phyloP scores from a whole-genome alignment of 2,797 vertebrate species.

The Cossypha caffra region DNA sequence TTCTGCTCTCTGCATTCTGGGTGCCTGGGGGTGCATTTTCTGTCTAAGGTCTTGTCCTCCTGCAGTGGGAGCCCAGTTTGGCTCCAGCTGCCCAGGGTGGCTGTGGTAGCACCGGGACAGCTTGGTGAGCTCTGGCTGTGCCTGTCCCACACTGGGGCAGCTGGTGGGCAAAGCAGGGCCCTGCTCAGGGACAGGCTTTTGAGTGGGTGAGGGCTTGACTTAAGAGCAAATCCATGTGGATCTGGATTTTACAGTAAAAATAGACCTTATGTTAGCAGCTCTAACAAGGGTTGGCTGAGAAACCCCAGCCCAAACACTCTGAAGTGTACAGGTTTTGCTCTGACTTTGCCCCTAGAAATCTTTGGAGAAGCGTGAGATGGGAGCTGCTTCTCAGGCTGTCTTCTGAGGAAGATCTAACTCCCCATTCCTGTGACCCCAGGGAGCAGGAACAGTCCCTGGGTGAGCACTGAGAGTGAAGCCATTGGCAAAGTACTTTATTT shows the following conservation, averaged over 20 bases:
- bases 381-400: not conserved
- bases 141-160: not conserved
- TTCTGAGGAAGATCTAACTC: not conserved
- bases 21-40: not conserved
- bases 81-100: rapidly evolving
- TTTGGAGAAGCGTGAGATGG: not conserved
- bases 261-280: not conserved
- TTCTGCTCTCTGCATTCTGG: not conserved
- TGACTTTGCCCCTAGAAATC: not conserved
- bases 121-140: not conserved
- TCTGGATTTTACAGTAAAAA: not conserved
- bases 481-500: not conserved
- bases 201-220: not conserved
- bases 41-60: not conserved
- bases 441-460: not conserved
- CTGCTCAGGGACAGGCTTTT: not conserved
- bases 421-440: rapidly evolving
- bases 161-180: not conserved
- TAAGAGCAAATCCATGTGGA: not conserved
- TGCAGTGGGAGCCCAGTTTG: not conserved
- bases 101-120: not conserved
- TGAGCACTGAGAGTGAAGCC: not conserved
- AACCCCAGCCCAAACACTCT: not conserved
- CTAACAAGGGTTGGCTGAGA: not conserved
- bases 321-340: not conserved